These are phyloP conservation scores for Drosophila ercepeae DNA, from an alignment of 1,140 invertebrate species.

Conservation along the genomic window DNA sequence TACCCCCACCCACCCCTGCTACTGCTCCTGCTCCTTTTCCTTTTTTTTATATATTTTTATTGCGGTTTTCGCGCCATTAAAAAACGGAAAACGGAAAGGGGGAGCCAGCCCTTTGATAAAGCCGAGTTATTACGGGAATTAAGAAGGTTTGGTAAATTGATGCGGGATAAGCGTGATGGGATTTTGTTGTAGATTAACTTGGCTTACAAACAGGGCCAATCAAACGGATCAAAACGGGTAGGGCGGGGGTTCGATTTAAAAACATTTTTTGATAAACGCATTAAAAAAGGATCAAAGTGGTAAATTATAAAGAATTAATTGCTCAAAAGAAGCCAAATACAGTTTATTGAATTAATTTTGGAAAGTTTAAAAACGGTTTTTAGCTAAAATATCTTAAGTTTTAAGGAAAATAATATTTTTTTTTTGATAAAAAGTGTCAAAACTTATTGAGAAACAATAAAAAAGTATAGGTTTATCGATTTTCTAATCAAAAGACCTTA, in stretches of 20 bases:
- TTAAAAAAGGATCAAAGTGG: background rate
- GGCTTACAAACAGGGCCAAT: background rate
- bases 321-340: no score
- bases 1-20: background rate
- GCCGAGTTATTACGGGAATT: slow-evolving; percentile 14
- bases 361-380: background rate
- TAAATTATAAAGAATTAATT: background rate
- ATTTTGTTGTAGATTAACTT: background rate
- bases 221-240: background rate
- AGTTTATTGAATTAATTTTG: no score
- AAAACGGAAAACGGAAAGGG: slow-evolving; percentile 2
- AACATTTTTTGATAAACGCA: background rate
- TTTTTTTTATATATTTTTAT: background rate
- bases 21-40: background rate
- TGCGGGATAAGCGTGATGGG: slow-evolving; percentile 8
- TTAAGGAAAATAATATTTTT: no score
- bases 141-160: slow-evolving; percentile 7
- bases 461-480: no score
- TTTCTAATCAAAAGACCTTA: no score
- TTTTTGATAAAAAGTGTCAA: no score
- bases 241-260: background rate
- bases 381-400: no score
- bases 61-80: slow-evolving; percentile 24
- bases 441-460: no score
- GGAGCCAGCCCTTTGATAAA: background rate